Percentiles rank a stretch among this genome's conserved stretches.
These are phyloP conservation scores for Hepsetus odoe DNA, from an alignment of 2,113 vertebrate species.

Conservation along the genomic window DNA sequence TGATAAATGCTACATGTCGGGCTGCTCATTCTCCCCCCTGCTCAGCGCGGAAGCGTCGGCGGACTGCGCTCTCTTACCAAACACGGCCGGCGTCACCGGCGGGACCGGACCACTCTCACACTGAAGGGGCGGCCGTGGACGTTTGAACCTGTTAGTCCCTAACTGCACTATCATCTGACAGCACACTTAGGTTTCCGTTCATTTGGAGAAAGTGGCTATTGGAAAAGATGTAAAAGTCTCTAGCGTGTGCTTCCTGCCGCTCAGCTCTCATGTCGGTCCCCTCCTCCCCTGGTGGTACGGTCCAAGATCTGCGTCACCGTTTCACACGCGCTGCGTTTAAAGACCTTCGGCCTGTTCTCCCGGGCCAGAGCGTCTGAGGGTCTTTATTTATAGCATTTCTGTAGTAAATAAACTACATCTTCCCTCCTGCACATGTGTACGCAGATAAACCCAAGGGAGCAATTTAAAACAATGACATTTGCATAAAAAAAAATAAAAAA, in stretches of 20 bases:
- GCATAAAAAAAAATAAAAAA: too few species aligned
- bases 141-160: neutral
- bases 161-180: neutral
- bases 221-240: neutral
- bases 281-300: conserved; percentile 57
- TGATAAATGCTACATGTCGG: conserved; percentile 63
- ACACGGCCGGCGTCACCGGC: neutral
- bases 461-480: too few species aligned
- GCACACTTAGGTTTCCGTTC: neutral
- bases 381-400: too few species aligned
- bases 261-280: conserved; percentile 29
- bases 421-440: too few species aligned
- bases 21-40: conserved; percentile 71
- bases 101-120: conserved; percentile 20
- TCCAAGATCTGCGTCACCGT: conserved; percentile 37
- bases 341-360: too few species aligned
- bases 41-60: conserved; percentile 63
- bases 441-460: too few species aligned
- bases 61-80: neutral
- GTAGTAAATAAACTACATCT: too few species aligned
- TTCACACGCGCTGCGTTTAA: conserved; percentile 42
- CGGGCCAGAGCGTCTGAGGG: too few species aligned
- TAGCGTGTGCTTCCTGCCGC: neutral
- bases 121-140: neutral
- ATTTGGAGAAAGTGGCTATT: neutral